A percentile compares a stretch with the other conserved stretches of the same genome.
Conservation (phyloP, 2,888 invertebrate genomes). For the Polyploca ridens region DNA sequence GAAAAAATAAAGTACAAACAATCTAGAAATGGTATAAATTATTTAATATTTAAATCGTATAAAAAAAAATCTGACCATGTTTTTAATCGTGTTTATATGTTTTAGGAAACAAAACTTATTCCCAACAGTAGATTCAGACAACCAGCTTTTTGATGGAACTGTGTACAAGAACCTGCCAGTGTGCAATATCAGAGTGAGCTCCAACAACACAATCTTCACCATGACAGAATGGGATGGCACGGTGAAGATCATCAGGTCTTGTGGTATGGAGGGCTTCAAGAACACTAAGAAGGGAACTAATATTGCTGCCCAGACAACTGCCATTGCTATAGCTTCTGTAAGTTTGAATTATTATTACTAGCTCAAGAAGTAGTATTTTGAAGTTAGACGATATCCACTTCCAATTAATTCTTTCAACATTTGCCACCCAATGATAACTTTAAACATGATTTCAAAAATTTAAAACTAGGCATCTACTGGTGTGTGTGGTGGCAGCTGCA, state of each 20-base stretch:
- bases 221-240: conserved; percentile 89
- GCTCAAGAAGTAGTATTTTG: too few species aligned
- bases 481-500: too few species aligned
- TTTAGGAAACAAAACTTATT: conserved; percentile 88
- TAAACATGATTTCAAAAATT: too few species aligned
- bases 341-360: conserved; percentile 45
- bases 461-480: too few species aligned
- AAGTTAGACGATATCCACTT: too few species aligned
- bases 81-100: conserved; percentile 33
- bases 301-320: conserved; percentile 98
- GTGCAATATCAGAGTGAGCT: conserved; percentile 91
- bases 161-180: conserved; percentile 92
- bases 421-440: too few species aligned
- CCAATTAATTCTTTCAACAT: too few species aligned
- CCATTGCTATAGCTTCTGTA: conserved; percentile 91
- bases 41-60: too few species aligned
- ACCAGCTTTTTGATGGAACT: conserved; percentile 89
- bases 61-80: background rate
- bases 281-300: conserved; percentile 98
- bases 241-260: conserved; percentile 87
- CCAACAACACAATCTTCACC: conserved; percentile 95
- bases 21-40: too few species aligned
- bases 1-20: too few species aligned
- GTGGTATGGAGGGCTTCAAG: conserved; percentile 97
- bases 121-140: conserved; percentile 89